These are phyloP conservation scores for Acanthurus leucopareius DNA, from an alignment of 2,797 vertebrate species.

Conservation along the genomic window DNA sequence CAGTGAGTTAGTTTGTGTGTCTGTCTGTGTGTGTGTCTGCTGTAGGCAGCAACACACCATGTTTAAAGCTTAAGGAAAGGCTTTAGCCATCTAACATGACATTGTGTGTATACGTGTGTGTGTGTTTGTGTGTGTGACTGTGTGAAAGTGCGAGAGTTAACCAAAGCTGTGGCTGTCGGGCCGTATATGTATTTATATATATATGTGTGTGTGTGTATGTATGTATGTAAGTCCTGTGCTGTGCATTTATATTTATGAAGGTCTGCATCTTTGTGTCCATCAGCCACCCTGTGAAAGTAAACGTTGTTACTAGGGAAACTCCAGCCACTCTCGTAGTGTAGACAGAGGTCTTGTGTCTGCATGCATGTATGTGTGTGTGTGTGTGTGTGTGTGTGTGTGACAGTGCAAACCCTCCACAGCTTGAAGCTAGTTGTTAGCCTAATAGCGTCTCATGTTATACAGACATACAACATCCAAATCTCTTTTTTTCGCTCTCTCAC, in stretches of 20 bases:
- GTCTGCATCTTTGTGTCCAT: constrained; percentile 53
- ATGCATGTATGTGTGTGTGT: background rate
- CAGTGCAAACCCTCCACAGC: constrained; percentile 18
- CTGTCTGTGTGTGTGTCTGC: constrained; percentile 7
- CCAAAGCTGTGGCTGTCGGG: constrained; percentile 24
- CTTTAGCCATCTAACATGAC: constrained; percentile 41
- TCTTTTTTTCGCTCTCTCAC: background rate
- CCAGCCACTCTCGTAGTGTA: constrained; percentile 33
- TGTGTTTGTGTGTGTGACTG: constrained; percentile 7
- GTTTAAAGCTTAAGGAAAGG: constrained; percentile 49
- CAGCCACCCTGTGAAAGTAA: constrained; percentile 49
- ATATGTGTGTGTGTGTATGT: background rate
- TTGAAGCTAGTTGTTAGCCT: constrained; percentile 48
- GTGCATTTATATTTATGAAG: constrained; percentile 59
- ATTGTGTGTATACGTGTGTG: constrained; percentile 13
- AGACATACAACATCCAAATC: constrained; percentile 54
- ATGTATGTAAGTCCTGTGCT: constrained; percentile 35
- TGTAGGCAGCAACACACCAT: constrained; percentile 31
- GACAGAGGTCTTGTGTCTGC: constrained; percentile 31
- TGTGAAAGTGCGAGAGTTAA: constrained; percentile 30
- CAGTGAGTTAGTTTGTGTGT: constrained; percentile 22
- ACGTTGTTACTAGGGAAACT: constrained; percentile 74
- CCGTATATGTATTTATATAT: background rate
- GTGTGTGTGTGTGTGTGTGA: constrained; percentile 28
- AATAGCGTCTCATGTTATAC: constrained; percentile 57